phyloP scores from a whole-genome alignment of 2,113 vertebrate genomes.

The Castor canadensis region DNA sequence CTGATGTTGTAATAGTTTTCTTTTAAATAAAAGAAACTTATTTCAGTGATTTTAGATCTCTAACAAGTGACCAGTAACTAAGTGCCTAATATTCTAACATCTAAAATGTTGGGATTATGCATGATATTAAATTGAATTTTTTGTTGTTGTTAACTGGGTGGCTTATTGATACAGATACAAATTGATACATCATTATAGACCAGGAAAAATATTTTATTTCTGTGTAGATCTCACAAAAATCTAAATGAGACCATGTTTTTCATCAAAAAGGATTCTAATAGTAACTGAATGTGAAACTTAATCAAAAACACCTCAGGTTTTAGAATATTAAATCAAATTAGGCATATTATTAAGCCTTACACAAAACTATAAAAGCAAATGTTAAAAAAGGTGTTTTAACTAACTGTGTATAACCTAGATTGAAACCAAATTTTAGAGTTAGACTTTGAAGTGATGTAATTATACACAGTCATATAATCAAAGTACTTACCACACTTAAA shows the following conservation, averaged over 20 bases:
- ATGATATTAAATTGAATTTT: not conserved
- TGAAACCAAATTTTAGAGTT: slow-evolving; percentile 49
- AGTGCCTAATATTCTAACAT: not conserved
- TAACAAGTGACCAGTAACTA: not conserved
- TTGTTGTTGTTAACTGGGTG: slow-evolving; percentile 18
- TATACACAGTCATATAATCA: slow-evolving; percentile 43
- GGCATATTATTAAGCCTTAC: slow-evolving; percentile 37
- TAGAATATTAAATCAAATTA: slow-evolving; percentile 62
- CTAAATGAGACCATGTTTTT: slow-evolving; percentile 37
- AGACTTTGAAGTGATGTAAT: slow-evolving; percentile 27
- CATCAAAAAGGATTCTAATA: slow-evolving; percentile 3
- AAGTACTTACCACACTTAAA: slow-evolving; percentile 39
- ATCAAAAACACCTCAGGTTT: slow-evolving; percentile 44
- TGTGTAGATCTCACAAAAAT: not conserved
- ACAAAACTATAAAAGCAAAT: slow-evolving; percentile 51
- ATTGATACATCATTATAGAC: slow-evolving; percentile 29
- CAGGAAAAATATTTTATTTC: slow-evolving; percentile 36
- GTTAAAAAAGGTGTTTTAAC: slow-evolving; percentile 19
- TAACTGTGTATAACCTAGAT: not conserved
- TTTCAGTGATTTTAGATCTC: not conserved
- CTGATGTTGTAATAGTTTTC: not conserved
- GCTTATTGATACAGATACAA: slow-evolving; percentile 16
- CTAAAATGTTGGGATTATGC: not conserved
- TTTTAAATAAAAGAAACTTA: not conserved
- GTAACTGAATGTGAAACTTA: slow-evolving; percentile 40